phyloP scores from a whole-genome alignment of 2,888 invertebrate genomes.

The Chorisops tibialis region DNA sequence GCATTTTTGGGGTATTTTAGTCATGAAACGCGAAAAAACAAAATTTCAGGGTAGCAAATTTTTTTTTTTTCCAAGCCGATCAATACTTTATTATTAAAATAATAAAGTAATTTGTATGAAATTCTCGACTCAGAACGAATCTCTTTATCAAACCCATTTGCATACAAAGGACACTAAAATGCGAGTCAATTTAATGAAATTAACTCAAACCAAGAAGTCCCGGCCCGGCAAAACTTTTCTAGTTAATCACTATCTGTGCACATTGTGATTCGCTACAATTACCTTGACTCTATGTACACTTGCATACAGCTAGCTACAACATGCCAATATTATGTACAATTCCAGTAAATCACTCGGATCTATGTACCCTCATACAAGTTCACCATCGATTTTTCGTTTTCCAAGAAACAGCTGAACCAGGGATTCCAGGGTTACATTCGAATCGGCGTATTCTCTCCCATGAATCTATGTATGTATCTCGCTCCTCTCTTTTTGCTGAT shows the following conservation, averaged over 20 bases:
- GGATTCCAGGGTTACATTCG: slow-evolving; percentile 6
- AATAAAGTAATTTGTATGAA: too few species aligned
- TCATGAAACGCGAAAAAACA: too few species aligned
- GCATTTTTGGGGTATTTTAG: too few species aligned
- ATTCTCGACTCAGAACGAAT: too few species aligned
- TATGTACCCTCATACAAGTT: slow-evolving; percentile 10
- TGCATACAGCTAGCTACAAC: neutral
- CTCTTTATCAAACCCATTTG: too few species aligned
- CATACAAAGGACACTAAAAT: too few species aligned
- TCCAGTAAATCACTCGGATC: neutral
- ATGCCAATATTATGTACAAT: neutral
- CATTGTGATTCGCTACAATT: neutral
- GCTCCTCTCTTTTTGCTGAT: neutral
- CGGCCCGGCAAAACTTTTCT: neutral
- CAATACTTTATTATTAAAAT: too few species aligned
- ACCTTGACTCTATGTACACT: neutral
- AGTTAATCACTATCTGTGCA: slow-evolving; percentile 3
- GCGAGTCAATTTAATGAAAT: neutral
- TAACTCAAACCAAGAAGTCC: neutral
- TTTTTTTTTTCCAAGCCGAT: too few species aligned
- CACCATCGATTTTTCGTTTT: slow-evolving; percentile 14
- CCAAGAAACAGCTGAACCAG: slow-evolving; percentile 9
- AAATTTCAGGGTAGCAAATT: too few species aligned
- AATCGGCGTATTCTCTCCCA: neutral
- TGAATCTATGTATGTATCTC: neutral